Conservation (phyloP, 2,797 vertebrate species). For the Cyclopterus lumpus region DNA sequence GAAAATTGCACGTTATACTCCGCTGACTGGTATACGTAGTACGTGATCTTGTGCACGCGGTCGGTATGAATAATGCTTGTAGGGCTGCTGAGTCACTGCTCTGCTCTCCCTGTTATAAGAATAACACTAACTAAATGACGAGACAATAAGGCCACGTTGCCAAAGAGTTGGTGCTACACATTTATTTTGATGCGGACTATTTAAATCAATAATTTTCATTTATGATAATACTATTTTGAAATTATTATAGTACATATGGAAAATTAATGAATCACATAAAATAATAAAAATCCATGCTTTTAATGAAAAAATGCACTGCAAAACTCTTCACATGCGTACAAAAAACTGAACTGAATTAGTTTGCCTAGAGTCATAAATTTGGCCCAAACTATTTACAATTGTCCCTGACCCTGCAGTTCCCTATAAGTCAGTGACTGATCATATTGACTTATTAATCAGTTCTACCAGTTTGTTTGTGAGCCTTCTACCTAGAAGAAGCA, state of each 20-base stretch:
- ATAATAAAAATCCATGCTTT: neutral
- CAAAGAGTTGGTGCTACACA: neutral
- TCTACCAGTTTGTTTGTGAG: neutral
- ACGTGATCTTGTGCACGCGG: neutral
- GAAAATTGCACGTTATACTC: neutral
- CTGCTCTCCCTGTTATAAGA: neutral
- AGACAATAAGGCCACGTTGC: neutral
- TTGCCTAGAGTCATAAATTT: neutral
- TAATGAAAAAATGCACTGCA: neutral
- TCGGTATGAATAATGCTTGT: neutral
- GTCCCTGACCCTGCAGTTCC: neutral
- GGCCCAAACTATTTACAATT: neutral
- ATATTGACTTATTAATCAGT: neutral
- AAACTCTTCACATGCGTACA: neutral
- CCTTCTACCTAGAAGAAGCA: neutral
- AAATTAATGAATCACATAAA: neutral
- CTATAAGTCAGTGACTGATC: neutral
- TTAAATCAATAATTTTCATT: neutral
- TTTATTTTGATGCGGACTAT: neutral
- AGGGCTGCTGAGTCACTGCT: slow-evolving; percentile 9
- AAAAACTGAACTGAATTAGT: neutral
- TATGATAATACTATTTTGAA: neutral
- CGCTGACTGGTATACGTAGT: neutral
- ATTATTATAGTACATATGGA: neutral
- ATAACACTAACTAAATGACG: neutral